Conservation (phyloP, 1,140 invertebrate species). For the Lanistes nyassanus region DNA sequence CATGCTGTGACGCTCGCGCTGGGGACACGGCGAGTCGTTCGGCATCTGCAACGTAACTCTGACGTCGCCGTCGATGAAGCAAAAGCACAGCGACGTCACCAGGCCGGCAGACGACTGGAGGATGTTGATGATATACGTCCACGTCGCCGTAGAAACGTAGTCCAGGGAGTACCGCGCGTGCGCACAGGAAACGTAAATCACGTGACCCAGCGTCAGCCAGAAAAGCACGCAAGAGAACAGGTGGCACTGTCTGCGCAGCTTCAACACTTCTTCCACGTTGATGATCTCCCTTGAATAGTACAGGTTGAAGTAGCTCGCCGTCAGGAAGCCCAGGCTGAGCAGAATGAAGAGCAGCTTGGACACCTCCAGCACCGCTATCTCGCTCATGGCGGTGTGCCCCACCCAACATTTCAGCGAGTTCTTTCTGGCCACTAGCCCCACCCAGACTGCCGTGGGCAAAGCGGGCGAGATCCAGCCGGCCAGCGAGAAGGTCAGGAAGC, state of each 20-base stretch:
- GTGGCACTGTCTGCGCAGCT: constrained; percentile 15
- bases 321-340: constrained; percentile 13
- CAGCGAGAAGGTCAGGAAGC: constrained; percentile 8
- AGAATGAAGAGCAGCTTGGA: constrained; percentile 21
- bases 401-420: constrained; percentile 19
- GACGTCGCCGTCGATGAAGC: constrained; percentile 20
- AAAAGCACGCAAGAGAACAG: constrained; percentile 6
- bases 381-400: constrained; percentile 16
- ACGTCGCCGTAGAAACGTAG: constrained; percentile 19
- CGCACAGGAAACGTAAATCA: constrained; percentile 16
- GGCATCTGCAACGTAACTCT: constrained; percentile 3
- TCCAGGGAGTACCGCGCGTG: constrained; percentile 24
- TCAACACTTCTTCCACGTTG: constrained; percentile 28
- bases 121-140: constrained; percentile 22
- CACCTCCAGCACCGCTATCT: constrained; percentile 23
- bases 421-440: constrained; percentile 6
- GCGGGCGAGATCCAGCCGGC: constrained; percentile 20
- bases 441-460: constrained; percentile 16
- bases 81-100: constrained; percentile 17
- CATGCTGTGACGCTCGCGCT: neutral
- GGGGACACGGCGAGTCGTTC: neutral
- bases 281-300: constrained; percentile 23
- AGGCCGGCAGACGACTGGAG: constrained; percentile 14
- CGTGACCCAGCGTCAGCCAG: constrained; percentile 23
- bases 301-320: constrained; percentile 14